A percentile compares a stretch with the other conserved stretches of the same genome.
phyloP scores from a whole-genome alignment of 1,140 invertebrate genomes.

The Brachionus sp. region DNA sequence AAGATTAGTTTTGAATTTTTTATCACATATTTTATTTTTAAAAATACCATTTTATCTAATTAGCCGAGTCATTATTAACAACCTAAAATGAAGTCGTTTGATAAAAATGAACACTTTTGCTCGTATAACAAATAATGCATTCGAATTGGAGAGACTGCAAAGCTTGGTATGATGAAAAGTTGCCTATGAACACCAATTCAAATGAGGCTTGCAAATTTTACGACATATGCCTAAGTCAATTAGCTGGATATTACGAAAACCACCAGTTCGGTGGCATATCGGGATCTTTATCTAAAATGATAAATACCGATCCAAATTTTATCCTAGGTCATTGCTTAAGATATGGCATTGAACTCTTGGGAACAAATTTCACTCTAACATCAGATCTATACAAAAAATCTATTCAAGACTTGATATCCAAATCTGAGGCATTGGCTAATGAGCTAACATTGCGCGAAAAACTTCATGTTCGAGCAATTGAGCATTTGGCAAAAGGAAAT shows the following conservation, averaged over 20 bases:
- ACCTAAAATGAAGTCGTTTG: not conserved
- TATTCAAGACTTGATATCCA: not conserved
- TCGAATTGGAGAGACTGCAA: slow-evolving; percentile 41
- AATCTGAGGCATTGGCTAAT: not conserved
- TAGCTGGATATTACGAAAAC: slow-evolving; percentile 49
- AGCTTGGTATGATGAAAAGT: slow-evolving; percentile 55
- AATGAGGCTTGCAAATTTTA: slow-evolving; percentile 62
- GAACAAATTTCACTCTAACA: slow-evolving; percentile 52
- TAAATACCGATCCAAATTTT: slow-evolving; percentile 61
- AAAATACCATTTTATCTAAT: not conserved
- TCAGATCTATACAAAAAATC: not conserved
- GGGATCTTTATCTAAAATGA: slow-evolving; percentile 57
- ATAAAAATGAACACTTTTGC: not conserved
- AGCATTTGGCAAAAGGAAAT: not conserved
- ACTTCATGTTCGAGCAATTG: not conserved
- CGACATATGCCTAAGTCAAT: slow-evolving; percentile 60
- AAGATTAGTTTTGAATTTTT: not conserved
- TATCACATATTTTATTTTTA: not conserved
- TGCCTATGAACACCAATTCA: slow-evolving; percentile 58
- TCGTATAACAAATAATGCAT: not conserved
- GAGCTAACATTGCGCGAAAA: not conserved
- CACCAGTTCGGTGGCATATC: slow-evolving; percentile 27
- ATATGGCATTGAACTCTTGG: slow-evolving; percentile 60
- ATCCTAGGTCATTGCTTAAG: slow-evolving; percentile 62
- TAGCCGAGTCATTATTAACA: not conserved